Evolutionary conservation across 2,888 invertebrate species (phyloP), one percentile per base, ranked within the genome.

Genomic region (Slavum lentiscoides): DNA sequence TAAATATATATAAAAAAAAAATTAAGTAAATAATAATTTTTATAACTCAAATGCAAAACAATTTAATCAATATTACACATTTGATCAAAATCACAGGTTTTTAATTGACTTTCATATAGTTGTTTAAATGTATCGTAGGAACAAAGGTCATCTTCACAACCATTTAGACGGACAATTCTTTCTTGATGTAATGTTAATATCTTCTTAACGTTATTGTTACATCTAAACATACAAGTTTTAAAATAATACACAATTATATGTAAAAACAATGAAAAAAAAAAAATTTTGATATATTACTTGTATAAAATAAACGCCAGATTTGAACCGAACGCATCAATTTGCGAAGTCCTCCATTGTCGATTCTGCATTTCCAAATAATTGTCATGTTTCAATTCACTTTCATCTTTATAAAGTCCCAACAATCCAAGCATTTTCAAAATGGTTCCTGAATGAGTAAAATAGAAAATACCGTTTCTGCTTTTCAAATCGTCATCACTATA

Each of bases 371-470:
- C 23, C 9, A 82, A 49, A 89, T 88, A 85, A 86, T 87, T 87
- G 82, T 89, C 87, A 61, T 91, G 90, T n/a, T 87, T 89, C 68
- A 94, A 87, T 49, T 88, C 89, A 4, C 86, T 83, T 0, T 88
- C 85, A 70, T 94, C 93, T 85, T 90, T 91, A 84, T 92, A 94
- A 13, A 95, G 87, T 19, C 92, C 91, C 83, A 95, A 86, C 84
- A 92, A 90, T 0, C 93, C 89, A 69, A 94, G 85, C 74, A 94
- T 86, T 87, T 95, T 95, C 53, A 95, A 87, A 66, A 95, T 85
- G 0, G 94, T 91, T 5, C 95, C 95, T 1, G 94, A 94, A 87
- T 95, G 95, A 0, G 93, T 91, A 85, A 95, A 95, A 84, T 94
- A 91, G 83, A 92, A 90, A 49, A 82, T 66, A 39, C 83, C 83